Percentiles rank a stretch among this genome's conserved stretches.
Conservation (phyloP, 2,113 vertebrate species). For the Apistogramma diplotaenia region DNA sequence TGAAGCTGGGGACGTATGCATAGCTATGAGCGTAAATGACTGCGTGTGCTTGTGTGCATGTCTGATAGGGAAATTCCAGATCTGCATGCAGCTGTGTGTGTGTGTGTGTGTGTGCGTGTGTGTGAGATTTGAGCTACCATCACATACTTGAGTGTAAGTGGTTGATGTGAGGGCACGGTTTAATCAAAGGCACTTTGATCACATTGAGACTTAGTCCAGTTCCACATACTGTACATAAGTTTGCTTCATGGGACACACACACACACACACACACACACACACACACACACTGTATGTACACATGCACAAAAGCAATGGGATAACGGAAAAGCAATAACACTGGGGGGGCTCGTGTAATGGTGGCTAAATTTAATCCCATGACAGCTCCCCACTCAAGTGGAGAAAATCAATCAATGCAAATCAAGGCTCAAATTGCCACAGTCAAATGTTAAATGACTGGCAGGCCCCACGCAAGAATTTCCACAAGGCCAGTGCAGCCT, state of each 20-base stretch:
- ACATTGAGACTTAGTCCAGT: conserved; percentile 32
- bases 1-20: conserved; percentile 49
- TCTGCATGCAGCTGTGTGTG: background rate
- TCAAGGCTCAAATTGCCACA: conserved; percentile 58
- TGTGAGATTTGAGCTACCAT: conserved; percentile 6
- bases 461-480: background rate
- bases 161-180: conserved; percentile 52
- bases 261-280: background rate
- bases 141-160: conserved; percentile 35
- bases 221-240: conserved; percentile 21
- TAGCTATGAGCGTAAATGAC: conserved; percentile 35
- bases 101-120: background rate
- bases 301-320: conserved; percentile 4
- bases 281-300: background rate
- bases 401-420: conserved; percentile 67
- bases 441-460: conserved; percentile 53
- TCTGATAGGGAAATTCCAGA: background rate
- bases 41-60: background rate
- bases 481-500: background rate
- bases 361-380: conserved; percentile 62
- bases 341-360: conserved; percentile 50
- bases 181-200: conserved; percentile 71
- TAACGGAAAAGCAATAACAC: conserved; percentile 54
- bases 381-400: conserved; percentile 56
- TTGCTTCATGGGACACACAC: background rate